A percentile compares a stretch with the other conserved stretches of the same genome.
These are phyloP conservation scores for Ceratina japonica DNA, from an alignment of 1,140 invertebrate genomes.

Conservation along the genomic window DNA sequence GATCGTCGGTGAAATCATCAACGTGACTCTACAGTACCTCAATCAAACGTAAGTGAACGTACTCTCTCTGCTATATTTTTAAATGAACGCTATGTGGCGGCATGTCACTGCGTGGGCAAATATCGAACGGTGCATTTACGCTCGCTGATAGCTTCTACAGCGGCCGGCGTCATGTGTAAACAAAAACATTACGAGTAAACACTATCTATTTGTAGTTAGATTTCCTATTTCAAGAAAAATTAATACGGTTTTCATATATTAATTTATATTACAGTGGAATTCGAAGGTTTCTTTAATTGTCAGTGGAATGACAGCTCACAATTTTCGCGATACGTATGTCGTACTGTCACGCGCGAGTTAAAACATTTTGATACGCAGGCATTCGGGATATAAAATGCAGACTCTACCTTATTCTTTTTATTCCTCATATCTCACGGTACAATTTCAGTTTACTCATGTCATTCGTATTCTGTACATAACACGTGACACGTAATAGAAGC, in stretches of 20 bases:
- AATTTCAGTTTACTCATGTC: constrained; percentile 7
- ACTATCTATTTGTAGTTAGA: not conserved
- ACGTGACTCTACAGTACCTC: constrained; percentile 88
- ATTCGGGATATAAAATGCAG: not conserved
- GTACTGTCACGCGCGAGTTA: too few relatives aligned
- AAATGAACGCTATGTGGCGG: constrained; percentile 2
- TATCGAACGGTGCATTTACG: constrained; percentile 19
- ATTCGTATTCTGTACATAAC: not conserved
- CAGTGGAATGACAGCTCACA: too few relatives aligned
- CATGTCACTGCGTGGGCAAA: constrained; percentile 20
- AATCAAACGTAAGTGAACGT: constrained; percentile 84
- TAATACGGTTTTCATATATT: too few relatives aligned
- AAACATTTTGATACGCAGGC: too few relatives aligned
- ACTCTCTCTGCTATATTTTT: constrained; percentile 2
- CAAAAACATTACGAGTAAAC: not conserved
- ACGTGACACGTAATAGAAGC: constrained; percentile 27
- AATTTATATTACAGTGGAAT: too few relatives aligned
- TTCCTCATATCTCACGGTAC: not conserved
- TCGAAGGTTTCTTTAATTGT: too few relatives aligned
- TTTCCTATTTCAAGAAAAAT: not conserved
- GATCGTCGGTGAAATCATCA: constrained; percentile 87
- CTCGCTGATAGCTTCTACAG: constrained; percentile 25
- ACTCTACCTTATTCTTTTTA: constrained; percentile 1
- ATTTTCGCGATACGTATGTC: too few relatives aligned
- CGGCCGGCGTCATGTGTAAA: constrained; percentile 9